Percentiles rank a stretch among this genome's conserved stretches.
phyloP scores from a whole-genome alignment of 1,140 invertebrate genomes.

The Drosophila kanapiae region DNA sequence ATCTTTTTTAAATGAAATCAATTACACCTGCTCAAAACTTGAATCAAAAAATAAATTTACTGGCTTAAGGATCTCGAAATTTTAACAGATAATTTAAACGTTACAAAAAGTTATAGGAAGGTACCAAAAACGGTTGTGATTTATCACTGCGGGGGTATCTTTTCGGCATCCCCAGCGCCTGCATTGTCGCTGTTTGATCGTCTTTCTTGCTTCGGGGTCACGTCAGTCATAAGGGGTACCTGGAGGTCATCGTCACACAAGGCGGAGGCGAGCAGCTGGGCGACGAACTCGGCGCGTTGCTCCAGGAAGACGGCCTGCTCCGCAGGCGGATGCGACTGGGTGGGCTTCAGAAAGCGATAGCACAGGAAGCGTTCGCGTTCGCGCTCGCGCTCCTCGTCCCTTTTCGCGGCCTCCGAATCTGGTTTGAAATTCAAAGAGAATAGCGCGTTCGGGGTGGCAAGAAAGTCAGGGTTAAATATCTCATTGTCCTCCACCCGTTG shows the following conservation, averaged over 20 bases:
- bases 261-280: constrained; percentile 60
- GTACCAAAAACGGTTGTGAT: constrained; percentile 19
- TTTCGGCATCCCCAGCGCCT: constrained; percentile 64
- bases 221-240: neutral
- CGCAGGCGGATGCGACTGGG: neutral
- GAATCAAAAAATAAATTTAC: constrained; percentile 27
- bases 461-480: neutral
- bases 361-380: constrained; percentile 63
- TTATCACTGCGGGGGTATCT: constrained; percentile 24
- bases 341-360: constrained; percentile 39
- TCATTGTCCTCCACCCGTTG: constrained; percentile 18
- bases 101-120: constrained; percentile 28
- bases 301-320: constrained; percentile 42
- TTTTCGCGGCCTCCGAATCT: constrained; percentile 2
- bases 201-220: constrained; percentile 16
- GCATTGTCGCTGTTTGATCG: constrained; percentile 28
- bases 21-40: neutral
- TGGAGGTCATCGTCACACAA: constrained; percentile 58
- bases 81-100: constrained; percentile 35
- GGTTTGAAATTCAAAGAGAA: constrained; percentile 17
- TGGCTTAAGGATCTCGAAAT: constrained; percentile 5
- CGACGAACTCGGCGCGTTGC: constrained; percentile 63
- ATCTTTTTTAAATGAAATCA: neutral
- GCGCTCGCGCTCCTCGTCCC: constrained; percentile 44
- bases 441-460: neutral